Evolutionary conservation across 2,113 vertebrate species (phyloP).

Genomic region (Dolichotis patagonum): DNA sequence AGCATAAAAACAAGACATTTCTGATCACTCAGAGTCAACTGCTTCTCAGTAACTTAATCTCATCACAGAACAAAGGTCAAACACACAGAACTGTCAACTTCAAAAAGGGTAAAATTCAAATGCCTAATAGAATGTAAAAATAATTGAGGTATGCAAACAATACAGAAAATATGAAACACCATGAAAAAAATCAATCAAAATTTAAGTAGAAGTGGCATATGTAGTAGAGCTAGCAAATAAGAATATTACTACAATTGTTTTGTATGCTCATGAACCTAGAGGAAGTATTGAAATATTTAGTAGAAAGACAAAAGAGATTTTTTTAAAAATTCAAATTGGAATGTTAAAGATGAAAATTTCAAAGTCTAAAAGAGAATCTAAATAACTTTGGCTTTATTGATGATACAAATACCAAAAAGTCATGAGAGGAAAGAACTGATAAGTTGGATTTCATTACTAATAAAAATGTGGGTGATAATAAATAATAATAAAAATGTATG

Average conservation of each 20-base stretch:
- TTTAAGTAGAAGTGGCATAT: neutral
- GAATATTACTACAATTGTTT: neutral
- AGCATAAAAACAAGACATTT: neutral
- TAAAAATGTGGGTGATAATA: neutral
- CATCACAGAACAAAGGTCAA: neutral
- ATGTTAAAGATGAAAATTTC: neutral
- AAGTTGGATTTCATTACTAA: neutral
- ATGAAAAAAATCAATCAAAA: neutral
- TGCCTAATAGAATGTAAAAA: neutral
- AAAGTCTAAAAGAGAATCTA: no score
- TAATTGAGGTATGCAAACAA: neutral
- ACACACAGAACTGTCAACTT: neutral
- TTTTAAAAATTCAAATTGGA: neutral
- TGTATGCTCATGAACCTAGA: neutral
- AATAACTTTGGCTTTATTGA: neutral
- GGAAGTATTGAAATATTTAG: neutral
- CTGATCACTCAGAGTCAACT: neutral
- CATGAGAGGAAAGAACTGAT: neutral
- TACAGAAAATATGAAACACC: neutral
- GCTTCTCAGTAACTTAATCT: neutral
- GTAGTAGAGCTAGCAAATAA: neutral
- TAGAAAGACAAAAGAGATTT: neutral
- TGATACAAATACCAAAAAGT: neutral
- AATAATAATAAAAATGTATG: no score
- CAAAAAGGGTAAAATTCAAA: neutral